These are phyloP conservation scores for Sebastolobus alascanus DNA, from an alignment of 2,797 vertebrate genomes.

Conservation along the genomic window DNA sequence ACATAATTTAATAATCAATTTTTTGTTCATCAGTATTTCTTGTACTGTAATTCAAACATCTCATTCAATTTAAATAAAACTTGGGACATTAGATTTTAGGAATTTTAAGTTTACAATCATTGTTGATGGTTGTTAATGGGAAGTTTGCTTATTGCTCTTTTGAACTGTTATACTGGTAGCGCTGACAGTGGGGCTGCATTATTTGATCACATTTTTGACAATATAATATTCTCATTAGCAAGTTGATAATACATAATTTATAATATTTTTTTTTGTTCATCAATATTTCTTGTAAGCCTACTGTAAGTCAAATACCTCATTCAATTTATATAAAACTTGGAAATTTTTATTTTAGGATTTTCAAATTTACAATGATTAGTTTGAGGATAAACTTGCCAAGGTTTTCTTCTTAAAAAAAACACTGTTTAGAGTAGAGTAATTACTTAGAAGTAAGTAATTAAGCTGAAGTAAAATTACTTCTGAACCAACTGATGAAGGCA, in stretches of 20 bases:
- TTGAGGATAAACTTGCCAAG: neutral
- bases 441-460: constrained; percentile 5
- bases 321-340: neutral
- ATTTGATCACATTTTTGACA: neutral
- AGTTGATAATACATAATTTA: neutral
- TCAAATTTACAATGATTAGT: neutral
- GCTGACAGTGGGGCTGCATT: neutral
- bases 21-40: neutral
- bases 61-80: neutral
- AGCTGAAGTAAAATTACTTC: neutral
- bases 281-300: no score
- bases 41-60: neutral
- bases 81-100: no score
- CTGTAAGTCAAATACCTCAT: neutral
- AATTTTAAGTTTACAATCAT: no score
- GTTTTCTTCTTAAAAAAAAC: neutral
- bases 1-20: neutral
- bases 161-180: neutral
- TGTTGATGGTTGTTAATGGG: neutral
- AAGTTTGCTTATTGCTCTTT: neutral
- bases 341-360: neutral
- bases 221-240: neutral
- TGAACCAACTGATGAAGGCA: neutral
- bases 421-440: neutral
- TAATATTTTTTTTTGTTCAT: neutral